Percentiles rank a stretch among this genome's conserved stretches.
These are phyloP conservation scores for Halichoeres trimaculatus DNA, from an alignment of 2,113 vertebrate genomes.

Conservation along the genomic window DNA sequence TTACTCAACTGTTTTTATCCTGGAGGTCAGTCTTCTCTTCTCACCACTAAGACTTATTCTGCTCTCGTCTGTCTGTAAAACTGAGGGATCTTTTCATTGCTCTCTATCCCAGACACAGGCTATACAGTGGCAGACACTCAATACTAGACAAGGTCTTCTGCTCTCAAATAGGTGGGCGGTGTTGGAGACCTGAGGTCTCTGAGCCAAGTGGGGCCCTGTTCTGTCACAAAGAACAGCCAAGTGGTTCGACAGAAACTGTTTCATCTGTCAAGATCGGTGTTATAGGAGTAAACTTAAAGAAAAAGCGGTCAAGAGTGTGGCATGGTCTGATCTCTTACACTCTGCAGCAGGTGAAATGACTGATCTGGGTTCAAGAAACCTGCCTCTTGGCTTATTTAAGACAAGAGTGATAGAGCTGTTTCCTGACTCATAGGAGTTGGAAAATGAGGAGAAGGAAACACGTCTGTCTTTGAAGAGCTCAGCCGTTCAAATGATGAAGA, in stretches of 20 bases:
- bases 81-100: not conserved
- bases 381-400: not conserved
- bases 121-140: not conserved
- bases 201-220: not conserved
- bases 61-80: too few species aligned
- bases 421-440: not conserved
- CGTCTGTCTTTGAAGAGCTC: not conserved
- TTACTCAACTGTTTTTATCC: not conserved
- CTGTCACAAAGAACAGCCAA: not conserved
- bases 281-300: not conserved
- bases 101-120: not conserved
- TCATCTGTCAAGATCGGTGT: slow-evolving; percentile 8
- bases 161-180: not conserved
- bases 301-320: not conserved
- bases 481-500: not conserved
- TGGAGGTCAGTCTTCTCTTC: not conserved
- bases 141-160: slow-evolving; percentile 2
- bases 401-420: not conserved
- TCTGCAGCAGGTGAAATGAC: not conserved
- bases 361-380: not conserved
- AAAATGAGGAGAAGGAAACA: not conserved
- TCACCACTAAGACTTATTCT: not conserved
- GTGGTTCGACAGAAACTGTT: not conserved
- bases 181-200: not conserved
- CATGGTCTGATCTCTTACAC: not conserved